Base-by-base conservation (phyloP, 1,140 invertebrate species). In the Drosophila simulans region DNA sequence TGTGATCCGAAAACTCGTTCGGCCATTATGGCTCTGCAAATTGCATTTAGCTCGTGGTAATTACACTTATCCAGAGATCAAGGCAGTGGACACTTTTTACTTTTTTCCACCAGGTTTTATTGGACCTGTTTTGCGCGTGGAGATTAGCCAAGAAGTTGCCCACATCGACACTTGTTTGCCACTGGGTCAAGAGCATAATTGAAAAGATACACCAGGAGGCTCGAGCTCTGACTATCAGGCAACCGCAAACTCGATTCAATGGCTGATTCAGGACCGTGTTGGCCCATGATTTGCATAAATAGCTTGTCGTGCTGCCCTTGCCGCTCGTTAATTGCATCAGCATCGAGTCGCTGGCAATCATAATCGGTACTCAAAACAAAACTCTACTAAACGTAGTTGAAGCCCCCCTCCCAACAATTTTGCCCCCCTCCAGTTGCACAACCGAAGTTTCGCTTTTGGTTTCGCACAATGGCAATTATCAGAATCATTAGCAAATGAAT, bases 381-480 rank as follows among this genome's bases (percentile, higher is more conserved):
- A 53, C 62, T 66, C 49, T 43, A 60, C 59, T 80, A 76, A 79
- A 68, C 59, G 77, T 53, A 42, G 77, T 53, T 42, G 15, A 73
- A 20, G n/a, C 52, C 31, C 34, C 17, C 64, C 31, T 25, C 17
- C 64, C 39, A 22, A 22, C 35, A 43, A 35, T 35, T 11, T 17
- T 15, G 2, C 63, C 48, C 58, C 45, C 49, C 62, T 15, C 40
- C 2, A 48, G 55, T 82, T 83, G 66, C 70, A 78, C 74, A 82
- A 85, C 70, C 80, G 73, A 54, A 64, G 68, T 57, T 65, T 58
- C 11, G 57, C 70, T 39, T 70, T 70, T 46, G 64, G 51, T 45
- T 78, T 88, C 82, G 71, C 74, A 86, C 83, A 86, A 86, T 83
- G 79, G 75, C 82, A 88, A 89, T 88, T 89, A 88, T 83, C 72